Evolutionary conservation across 37 sponge, comb jelly and placozoan genomes (phyloP).

Genomic region (Eunapius fragilis): DNA sequence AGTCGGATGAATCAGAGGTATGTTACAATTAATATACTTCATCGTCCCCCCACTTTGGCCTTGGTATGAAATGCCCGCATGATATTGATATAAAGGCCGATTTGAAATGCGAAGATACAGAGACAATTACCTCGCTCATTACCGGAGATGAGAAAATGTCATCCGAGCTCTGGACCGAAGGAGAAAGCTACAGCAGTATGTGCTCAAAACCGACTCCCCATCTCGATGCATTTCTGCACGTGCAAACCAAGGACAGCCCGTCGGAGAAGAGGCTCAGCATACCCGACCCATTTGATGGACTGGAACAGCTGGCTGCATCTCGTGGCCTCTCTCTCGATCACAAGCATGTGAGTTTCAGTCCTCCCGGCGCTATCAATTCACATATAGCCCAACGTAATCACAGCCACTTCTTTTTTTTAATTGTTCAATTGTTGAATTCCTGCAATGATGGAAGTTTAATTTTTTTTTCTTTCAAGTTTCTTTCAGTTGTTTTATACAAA

Average conservation of each 20-base stretch:
- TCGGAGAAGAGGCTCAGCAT: neutral
- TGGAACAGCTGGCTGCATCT: neutral
- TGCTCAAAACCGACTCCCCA: neutral
- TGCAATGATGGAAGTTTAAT: too few species aligned
- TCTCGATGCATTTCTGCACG: neutral
- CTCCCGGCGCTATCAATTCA: too few species aligned
- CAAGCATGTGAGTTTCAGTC: neutral
- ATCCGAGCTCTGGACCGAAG: neutral
- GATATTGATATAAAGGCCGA: neutral
- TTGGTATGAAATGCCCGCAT: too few species aligned
- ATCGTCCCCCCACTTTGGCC: too few species aligned
- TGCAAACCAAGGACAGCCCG: too few species aligned
- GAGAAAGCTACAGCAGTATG: neutral
- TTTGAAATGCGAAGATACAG: neutral
- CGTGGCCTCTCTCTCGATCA: neutral
- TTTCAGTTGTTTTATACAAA: too few species aligned
- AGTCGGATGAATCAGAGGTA: neutral
- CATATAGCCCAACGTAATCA: too few species aligned
- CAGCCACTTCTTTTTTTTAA: too few species aligned
- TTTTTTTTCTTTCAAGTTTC: too few species aligned
- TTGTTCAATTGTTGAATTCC: too few species aligned
- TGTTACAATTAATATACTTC: too few species aligned
- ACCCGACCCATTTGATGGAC: neutral
- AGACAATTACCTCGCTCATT: neutral
- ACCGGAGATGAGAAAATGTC: neutral